Evolutionary conservation across 1,140 invertebrate species (phyloP), one percentile per base, ranked within the genome.

Genomic region (Macrobrachium nipponense): DNA sequence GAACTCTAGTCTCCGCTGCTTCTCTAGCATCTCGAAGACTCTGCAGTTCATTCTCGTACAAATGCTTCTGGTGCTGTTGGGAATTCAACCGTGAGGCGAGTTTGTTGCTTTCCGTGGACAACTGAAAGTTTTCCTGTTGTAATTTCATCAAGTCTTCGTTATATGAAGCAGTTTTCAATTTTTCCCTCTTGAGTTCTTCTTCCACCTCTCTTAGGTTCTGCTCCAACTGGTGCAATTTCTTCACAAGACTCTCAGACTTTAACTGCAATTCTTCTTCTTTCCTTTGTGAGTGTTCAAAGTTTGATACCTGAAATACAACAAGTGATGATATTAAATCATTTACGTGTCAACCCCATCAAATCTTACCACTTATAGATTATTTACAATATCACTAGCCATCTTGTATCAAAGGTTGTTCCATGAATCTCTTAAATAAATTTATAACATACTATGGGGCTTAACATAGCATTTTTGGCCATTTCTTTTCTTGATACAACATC

Each of bases 111-210:
- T 86, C 84, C 11, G 78, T 73, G n/a, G 58, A 51, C 4, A 80
- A 70, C 18, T 60, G 84, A 20, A 86, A 75, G 66, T 86, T 86
- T 43, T 86, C 84, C 18, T 86, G 84, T 15, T 60, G 84, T 5
- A 80, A 23, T 60, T 73, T 79, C 10, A 61, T 60, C 17, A 68
- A 61, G 51, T 86, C 77, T 0, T 80, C 68, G 43, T 20, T 80
- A 0, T 72, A 76, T 15, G n/a, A 44, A n/a, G 68, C 77, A 17
- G 23, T 44, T 58, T 79, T 79, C 7, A 23, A 17, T 51, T 58
- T 60, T 62, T 43, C 77, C 12, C 80, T 59, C 14, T 73, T 77
- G 20, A 79, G 61, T 20, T 72, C 36, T 15, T 80, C 27, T 10
- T 80, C 77, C 68, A 73, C 61, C n/a, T 79, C 76, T 58, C 70